Base-by-base conservation (phyloP, 2,113 vertebrate genomes). In the Silurus asotus region DNA sequence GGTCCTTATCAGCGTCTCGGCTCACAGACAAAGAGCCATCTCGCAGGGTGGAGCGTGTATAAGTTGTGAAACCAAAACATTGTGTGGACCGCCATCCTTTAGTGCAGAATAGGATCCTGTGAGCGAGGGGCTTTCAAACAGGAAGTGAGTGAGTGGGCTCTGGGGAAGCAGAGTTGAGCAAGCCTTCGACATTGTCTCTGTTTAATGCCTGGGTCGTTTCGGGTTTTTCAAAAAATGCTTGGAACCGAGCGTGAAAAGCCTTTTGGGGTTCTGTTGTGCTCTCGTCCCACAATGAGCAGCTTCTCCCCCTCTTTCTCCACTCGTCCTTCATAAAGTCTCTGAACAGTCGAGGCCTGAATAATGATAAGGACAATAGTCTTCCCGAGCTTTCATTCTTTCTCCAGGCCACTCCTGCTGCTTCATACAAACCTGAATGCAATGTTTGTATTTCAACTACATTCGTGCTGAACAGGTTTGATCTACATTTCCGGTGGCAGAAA, bases 71-170 rank as follows among this genome's bases (percentile, higher is more conserved):
- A 76, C 85, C 81, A 58, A 1, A 82, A 72, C 72, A 77, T 64
- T 92, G 88, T 92, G 93, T 92, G 92, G 91, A 92, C 88, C 88
- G 89, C 4, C 13, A 72, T 87, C 88, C 84, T 90, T 19, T 62
- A 77, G 45, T 45, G 84, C 6, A n/a, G 85, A 89, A 91, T 90
- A 87, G 79, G 87, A 85, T 82, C n/a, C 74, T 53, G 84, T 74
- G 84, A 90, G 84, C 45, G 20, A 89, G 84, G 86, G 78, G 62
- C 85, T 89, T 72, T 82, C 91, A 92, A 93, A 94, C 95, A 95
- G 95, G 93, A 95, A 94, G 88, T 89, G 74, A 80, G 77, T 80
- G 81, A 91, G 79, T 86, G 82, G 89, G 86, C 93, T 91, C 87
- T 19, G 88, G 92, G 90, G 92, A 92, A 87, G 86, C 3, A 92